phyloP scores from a whole-genome alignment of 2,888 invertebrate species.

The Lepeophtheirus nordmannii region DNA sequence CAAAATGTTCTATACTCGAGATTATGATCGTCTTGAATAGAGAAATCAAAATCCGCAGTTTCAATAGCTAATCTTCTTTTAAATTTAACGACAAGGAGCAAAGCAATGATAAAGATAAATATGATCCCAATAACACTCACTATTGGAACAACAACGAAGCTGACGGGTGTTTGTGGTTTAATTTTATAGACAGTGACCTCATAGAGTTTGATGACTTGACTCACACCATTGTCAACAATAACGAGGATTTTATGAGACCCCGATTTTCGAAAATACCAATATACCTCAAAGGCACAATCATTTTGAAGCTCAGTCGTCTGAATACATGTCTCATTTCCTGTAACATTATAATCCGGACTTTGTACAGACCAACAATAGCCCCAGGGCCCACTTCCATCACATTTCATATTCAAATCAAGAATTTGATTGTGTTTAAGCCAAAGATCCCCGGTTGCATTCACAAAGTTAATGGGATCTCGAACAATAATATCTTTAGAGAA shows the following conservation, averaged over 20 bases:
- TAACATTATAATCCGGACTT: conserved; percentile 40
- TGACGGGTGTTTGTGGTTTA: conserved; percentile 34
- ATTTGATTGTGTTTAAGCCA: conserved; percentile 71
- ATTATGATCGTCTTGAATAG: conserved; percentile 48
- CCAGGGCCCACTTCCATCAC: conserved; percentile 57
- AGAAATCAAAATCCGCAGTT: conserved; percentile 80
- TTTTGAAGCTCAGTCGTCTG: conserved; percentile 29
- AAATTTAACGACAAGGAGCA: conserved; percentile 25
- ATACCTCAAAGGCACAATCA: conserved; percentile 46
- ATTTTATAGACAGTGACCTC: conserved; percentile 71
- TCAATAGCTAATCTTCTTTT: conserved; percentile 55
- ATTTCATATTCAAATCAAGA: conserved; percentile 48
- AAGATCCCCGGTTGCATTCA: conserved; percentile 55
- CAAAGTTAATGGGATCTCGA: conserved; percentile 52
- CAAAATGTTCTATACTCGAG: conserved; percentile 73
- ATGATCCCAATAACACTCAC: conserved; percentile 7
- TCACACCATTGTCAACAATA: conserved; percentile 59
- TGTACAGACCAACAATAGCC: conserved; percentile 51
- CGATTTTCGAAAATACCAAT: conserved; percentile 51
- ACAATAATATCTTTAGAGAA: conserved; percentile 27
- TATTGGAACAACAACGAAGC: conserved; percentile 9
- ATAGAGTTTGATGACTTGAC: conserved; percentile 49
- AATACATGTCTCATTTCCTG: conserved; percentile 48
- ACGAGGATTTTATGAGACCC: conserved; percentile 59
- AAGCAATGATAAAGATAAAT: conserved; percentile 1